Base-by-base conservation (phyloP, 2,888 invertebrate species). In the Drosophila neutralis region DNA sequence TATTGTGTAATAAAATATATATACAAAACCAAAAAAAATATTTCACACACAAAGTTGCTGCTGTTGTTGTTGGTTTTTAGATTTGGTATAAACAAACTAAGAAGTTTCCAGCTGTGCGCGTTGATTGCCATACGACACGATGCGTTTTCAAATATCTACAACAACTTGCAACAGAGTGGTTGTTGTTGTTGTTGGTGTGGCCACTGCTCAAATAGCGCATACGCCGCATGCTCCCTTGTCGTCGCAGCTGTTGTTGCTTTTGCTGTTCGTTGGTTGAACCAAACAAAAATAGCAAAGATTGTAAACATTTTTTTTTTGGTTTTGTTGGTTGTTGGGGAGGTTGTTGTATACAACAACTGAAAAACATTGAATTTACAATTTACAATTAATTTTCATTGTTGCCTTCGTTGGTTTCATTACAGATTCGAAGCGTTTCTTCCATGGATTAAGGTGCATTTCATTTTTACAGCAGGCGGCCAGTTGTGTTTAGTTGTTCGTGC, bases 71-170 rank as follows among this genome's bases (percentile, higher is more conserved):
- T 58, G 77, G 69, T 33, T 56, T 48, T 56, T 59, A 71, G 73
- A 35, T 63, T 58, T 40, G 59, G 69, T 63, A 57, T 77, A 78
- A 87, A 87, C 78, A 89, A 87, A 82, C 74, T 68, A 70, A 82
- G 87, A 80, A 87, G 85, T 40, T 77, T 84, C 89, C 87, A 82
- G 90, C 87, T 87, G 87, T 77, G 90, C 68, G 69, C 87, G 87
- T 73, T 87, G 90, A 90, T 89, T 87, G 89, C 83, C 85, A 72
- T 71, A 78, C 83, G 87, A 89, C 85, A 87, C 73, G 89, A 87
- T 87, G 87, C 89, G 78, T 87, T 87, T 86, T 90, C 82, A 83
- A 86, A 86, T 82, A 68, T 35, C 27, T 18, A 84, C 66, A 78
- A 42, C 13, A 74, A 66, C 61, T 64, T 71, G 73, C 73, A 72